Evolutionary conservation across 2,113 vertebrate species (phyloP), one percentile per base, ranked within the genome.

Genomic region (Cyprinodon variegatus): DNA sequence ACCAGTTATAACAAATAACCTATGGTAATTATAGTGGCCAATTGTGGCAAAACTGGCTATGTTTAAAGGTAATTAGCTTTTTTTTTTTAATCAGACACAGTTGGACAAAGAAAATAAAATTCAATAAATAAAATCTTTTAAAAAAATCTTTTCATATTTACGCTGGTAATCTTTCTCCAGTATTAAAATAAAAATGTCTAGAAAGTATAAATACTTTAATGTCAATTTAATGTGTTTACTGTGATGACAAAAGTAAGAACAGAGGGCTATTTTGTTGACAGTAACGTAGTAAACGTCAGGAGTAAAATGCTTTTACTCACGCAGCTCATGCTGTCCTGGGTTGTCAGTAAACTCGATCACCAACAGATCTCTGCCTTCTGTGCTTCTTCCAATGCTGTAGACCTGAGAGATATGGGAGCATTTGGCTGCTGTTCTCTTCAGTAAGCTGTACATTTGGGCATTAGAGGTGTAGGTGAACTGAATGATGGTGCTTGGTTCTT

Each of bases 361-460:
- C 74, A 98, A 93, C 70, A 99, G 93, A 36, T 99, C 96, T 82
- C 94, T 94, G 67, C 97, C 97, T 29, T 99, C 95, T 0, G 95
- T 95, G 86, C 96, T 99, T 65, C 96, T 96, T 5, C 98, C 98
- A 0, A 99, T 96, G 89, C 96, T 99, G 94, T 99, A 99, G 3
- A 96, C 94, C 6, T 86, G 94, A 68, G 98, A 93, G 68, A 99
- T 94, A 14, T 96, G 94, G 68, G 96, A 84, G 62, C 98, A 99
- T 77, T 95, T 96, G 64, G 96, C 93, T 0, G 94, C 97, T 0
- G 96, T 97, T 80, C 95, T 95, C 92, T 95, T 96, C 84, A 99
- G 79, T 0, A 93, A 83, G 37, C 90, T 95, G 83, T 94, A 95
- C 98, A 99, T 97, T 89, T 98, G 95, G 17, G 93, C 38, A 8